A percentile compares a stretch with the other conserved stretches of the same genome.
These are phyloP conservation scores for Diacarnus erythraeanus DNA, from an alignment of 37 sponge, comb jelly and placozoan species.

Conservation along the genomic window DNA sequence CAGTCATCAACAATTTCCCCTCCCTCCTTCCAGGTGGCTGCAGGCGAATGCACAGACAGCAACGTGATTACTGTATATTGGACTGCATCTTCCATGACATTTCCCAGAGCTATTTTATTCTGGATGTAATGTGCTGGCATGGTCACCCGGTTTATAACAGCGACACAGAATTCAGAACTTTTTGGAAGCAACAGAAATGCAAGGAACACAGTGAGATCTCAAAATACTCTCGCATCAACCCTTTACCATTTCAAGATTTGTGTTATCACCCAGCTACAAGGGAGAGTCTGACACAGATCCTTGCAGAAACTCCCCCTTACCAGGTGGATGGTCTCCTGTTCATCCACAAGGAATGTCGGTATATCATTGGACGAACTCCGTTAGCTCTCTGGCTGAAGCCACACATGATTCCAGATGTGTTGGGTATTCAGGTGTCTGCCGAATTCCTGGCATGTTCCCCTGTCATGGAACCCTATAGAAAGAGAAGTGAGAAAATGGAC, in stretches of 20 bases:
- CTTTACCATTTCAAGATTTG: conserved; percentile 54
- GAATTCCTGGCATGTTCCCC: conserved; percentile 59
- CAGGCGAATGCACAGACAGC: conserved; percentile 5
- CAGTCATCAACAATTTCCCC: conserved; percentile 73
- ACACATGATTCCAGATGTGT: conserved; percentile 68
- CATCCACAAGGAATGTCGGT: conserved; percentile 87
- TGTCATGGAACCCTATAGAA: conserved; percentile 10
- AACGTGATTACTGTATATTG: conserved; percentile 68
- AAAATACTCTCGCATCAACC: conserved; percentile 46
- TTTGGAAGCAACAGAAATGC: conserved; percentile 50
- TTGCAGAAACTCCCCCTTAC: conserved; percentile 31
- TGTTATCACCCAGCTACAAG: conserved; percentile 36
- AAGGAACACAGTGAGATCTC: conserved; percentile 28
- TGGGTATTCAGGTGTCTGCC: conserved; percentile 61
- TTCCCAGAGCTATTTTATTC: conserved; percentile 66
- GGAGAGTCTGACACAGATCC: conserved; percentile 37
- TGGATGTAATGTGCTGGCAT: conserved; percentile 94
- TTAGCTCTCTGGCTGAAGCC: conserved; percentile 87
- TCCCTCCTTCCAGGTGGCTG: conserved; percentile 91
- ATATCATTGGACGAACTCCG: conserved; percentile 60
- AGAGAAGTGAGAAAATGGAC: conserved; percentile 10
- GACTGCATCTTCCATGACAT: conserved; percentile 82
- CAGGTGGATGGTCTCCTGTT: conserved; percentile 93
- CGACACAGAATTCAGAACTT: conserved; percentile 74
- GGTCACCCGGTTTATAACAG: conserved; percentile 85